Evolutionary conservation across 2,113 vertebrate species (phyloP), one percentile per base, ranked within the genome.

Genomic region (Lates calcarifer): DNA sequence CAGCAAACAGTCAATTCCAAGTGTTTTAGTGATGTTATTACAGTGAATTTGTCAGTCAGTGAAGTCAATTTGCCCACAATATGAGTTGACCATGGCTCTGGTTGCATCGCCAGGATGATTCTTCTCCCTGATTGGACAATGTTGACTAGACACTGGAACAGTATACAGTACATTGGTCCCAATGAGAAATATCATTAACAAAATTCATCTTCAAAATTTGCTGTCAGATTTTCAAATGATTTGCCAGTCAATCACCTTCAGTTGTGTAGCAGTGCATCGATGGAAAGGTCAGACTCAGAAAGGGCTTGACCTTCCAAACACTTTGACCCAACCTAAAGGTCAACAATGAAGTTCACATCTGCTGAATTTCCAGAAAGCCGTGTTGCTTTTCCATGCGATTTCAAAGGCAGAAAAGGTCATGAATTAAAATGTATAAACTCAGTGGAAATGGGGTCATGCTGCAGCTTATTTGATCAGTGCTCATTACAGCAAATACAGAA

Each of bases 291-390:
- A 70, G 26, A 66, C 20, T 39, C 43, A 29, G 26, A 72, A 39
- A 72, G 14, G 53, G 22, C 57, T 33, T 9, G 33, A 74, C 68
- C 66, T 68, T 79, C 65, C 63, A 35, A 62, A 69, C 63, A 75
- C 62, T 80, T 62, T 86, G 45, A 77, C 58, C 64, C 60, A 29
- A 35, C 15, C 49, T 71, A 75, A 79, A 89, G 79, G 65, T 73
- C 67, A 51, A 39, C 31, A 6, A 6, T 41, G 29, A 76, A 55
- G 56, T 55, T 68, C 57, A 55, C 63, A 51, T 70, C 37, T 70
- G 74, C 69, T 55, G 37, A 64, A 68, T 66, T 43, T 43, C 26
- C 29, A 58, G 29, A 69, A 39, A 69, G 71, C 55, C 26, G 57
- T 28, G 61, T 37, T 45, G 12, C 47, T 31, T 17, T 65, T 61